A percentile compares a stretch with the other conserved stretches of the same genome.
These are phyloP conservation scores for Naja naja DNA, from an alignment of 2,113 vertebrate genomes.

Conservation along the genomic window DNA sequence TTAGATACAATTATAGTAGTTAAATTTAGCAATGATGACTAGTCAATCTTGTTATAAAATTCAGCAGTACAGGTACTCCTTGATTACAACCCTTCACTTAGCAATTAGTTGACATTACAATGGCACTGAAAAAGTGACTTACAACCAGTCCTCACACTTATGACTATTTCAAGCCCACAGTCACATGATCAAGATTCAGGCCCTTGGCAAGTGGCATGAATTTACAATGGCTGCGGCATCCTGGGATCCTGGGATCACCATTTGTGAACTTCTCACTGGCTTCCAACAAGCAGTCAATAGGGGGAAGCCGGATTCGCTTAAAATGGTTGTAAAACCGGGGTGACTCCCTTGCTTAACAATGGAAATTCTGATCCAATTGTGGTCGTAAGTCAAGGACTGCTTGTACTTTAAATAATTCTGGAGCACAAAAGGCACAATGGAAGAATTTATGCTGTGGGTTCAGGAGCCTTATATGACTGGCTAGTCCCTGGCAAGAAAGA, in stretches of 20 bases:
- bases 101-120: not conserved
- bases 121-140: not conserved
- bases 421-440: not conserved
- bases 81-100: not conserved
- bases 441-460: not conserved
- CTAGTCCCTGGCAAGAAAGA: not conserved
- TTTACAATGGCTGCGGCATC: not conserved
- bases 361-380: not conserved
- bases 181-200: not conserved
- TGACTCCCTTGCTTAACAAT: not conserved
- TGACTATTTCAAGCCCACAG: not conserved
- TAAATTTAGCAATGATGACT: not conserved
- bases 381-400: not conserved
- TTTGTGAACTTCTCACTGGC: not conserved
- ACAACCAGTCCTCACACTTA: not conserved
- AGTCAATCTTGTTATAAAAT: not conserved
- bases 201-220: not conserved
- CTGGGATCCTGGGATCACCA: not conserved
- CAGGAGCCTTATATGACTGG: not conserved
- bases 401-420: not conserved
- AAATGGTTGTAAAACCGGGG: too few species aligned
- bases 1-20: not conserved
- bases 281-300: not conserved
- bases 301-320: too few species aligned
- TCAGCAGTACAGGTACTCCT: not conserved